phyloP scores from a whole-genome alignment of 2,113 vertebrate species.

The Larimichthys crocea region DNA sequence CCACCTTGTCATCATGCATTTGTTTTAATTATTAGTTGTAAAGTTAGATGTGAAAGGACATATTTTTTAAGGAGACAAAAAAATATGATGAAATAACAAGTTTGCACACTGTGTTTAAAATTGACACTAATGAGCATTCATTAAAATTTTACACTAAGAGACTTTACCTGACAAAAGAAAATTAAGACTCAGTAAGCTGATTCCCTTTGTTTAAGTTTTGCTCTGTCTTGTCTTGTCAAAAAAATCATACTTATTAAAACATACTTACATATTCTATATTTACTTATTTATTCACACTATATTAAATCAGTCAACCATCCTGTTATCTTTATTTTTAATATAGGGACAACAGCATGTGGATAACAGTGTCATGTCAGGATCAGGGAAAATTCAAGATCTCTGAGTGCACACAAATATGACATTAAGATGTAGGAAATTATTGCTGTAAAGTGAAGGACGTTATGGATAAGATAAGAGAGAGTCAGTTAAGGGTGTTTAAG shows the following conservation, averaged over 20 bases:
- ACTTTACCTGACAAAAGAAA: slow-evolving; percentile 10
- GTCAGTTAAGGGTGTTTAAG: background rate
- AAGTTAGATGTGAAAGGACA: background rate
- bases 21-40: slow-evolving; percentile 34
- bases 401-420: background rate
- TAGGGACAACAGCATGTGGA: background rate
- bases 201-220: background rate
- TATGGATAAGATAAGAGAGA: background rate
- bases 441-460: background rate
- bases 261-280: background rate
- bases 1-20: slow-evolving; percentile 14
- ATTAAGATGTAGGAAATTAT: background rate
- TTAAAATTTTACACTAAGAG: slow-evolving; percentile 41
- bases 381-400: background rate
- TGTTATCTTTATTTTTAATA: background rate
- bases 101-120: background rate
- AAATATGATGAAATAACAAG: background rate
- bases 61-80: slow-evolving; percentile 4
- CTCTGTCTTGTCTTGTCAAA: background rate
- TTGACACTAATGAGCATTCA: slow-evolving; percentile 40
- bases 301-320: background rate
- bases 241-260: background rate
- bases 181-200: background rate
- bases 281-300: background rate
- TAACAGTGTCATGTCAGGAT: background rate